Evolutionary conservation across 1,140 invertebrate genomes (phyloP), one percentile per base, ranked within the genome.

Genomic region (Brachionus sp.): DNA sequence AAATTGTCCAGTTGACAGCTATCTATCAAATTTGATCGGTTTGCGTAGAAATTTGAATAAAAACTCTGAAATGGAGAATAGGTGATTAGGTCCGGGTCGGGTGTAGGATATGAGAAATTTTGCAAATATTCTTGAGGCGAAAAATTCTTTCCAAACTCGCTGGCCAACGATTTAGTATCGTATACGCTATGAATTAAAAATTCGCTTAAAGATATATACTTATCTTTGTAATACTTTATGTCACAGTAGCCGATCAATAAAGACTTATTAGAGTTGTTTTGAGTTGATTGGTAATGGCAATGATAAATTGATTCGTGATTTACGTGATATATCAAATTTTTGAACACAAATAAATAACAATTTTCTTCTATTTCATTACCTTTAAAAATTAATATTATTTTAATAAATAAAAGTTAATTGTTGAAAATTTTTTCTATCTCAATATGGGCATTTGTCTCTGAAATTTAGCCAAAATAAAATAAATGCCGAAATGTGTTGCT

Each of bases 111-210:
- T 1, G 44, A n/a, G 35, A 33, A 53, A 57, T 78, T 37, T 16
- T 29, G n/a, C 16, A 75, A 50, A 33, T 75, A 75, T 10, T 75
- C 70, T 16, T 44, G 23, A 9, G 70, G 70, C 25, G 16, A 46
- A 44, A 75, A 75, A n/a, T 75, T 25, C 0, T 75, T 35, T 37
- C 35, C 35, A 16, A 39, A 10, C 3, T 37, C 66, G 35, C 9
- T 19, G 16, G 66, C 39, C 23, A 75, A 25, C 5, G 77, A 80
- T 42, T 80, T 66, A 29, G 50, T 42, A 44, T 80, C 77, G 13
- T 80, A 80, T 3, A 80, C 77, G 29, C 46, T 62, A 42, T 80
- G 50, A 66, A 62, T 62, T 44, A 80, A 62, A 80, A 62, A 80
- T 16, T 80, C 77, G 19, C 77, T 33, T 29, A 80, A 62, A 25